Base-by-base conservation (phyloP, 2,113 vertebrate species). In the Uropsilus gracilis region DNA sequence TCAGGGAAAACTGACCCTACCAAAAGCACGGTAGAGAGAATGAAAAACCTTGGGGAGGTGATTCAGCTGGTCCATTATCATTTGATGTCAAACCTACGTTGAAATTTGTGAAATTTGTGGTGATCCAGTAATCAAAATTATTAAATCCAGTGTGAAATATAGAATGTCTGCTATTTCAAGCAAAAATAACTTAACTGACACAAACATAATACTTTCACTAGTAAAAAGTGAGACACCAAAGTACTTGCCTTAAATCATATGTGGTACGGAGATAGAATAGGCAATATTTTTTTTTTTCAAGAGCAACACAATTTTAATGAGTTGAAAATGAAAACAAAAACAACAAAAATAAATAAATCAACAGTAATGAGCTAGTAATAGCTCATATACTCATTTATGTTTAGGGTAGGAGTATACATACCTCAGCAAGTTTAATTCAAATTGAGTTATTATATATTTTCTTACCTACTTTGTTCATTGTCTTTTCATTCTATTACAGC, bases 101-200 rank as follows among this genome's bases (percentile, higher is more conserved):
- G 53, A 61, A 80, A 63, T 37, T 63, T 90, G 71, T 86, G 53
- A 61, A 80, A 63, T 37, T 63, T 90, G 71, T 37, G 78, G 11
- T 63, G 30, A 76, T 32, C 7, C 39, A 68, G 16, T 37, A 89
- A 32, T 11, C 39, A 55, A 55, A 76, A 48, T 94, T 39, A 32
- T 26, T 81, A 55, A 34, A 55, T 75, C 0, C 59, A 77, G 28
- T 61, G 77, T 53, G 8, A 89, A 17, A 30, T 30, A 63, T 30
- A 63, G 20, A 53, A 48, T 61, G 68, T 78, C n/a, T 75, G 39
- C 22, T 42, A 63, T 16, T 86, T 75, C 37, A 75, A 66, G 66
- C 1, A 2, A 24, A 94, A 81, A 86, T 46, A 53, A 22, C 14
- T 81, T 57, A 30, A 39, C 1, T 59, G 46, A 75, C 18, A 39